Evolutionary conservation across 2,797 vertebrate species (phyloP).

Genomic region (Brachymystax lenok): DNA sequence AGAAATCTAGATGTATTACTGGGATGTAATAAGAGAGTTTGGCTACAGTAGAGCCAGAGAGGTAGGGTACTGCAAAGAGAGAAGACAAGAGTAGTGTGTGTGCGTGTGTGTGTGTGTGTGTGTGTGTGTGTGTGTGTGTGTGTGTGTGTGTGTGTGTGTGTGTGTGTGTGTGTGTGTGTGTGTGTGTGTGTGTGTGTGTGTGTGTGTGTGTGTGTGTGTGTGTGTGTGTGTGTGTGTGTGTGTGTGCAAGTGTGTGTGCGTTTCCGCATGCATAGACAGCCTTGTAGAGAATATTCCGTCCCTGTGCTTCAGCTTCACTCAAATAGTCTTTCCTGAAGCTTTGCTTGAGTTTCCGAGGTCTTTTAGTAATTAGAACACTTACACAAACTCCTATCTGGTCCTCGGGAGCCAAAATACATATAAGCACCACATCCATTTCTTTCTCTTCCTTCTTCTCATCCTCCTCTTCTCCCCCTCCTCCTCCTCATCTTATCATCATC

Average conservation of each 20-base stretch:
- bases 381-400: conserved; percentile 28
- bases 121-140: no score
- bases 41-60: conserved; percentile 35
- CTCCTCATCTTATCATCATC: no score
- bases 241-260: no score
- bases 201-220: no score
- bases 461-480: conserved; percentile 14
- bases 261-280: background rate
- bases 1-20: conserved; percentile 79
- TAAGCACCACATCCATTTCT: conserved; percentile 61
- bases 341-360: background rate
- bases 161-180: no score
- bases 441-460: conserved; percentile 58
- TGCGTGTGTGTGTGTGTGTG: no score
- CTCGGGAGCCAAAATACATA: conserved; percentile 53
- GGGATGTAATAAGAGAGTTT: conserved; percentile 71
- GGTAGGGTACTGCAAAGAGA: conserved; percentile 31
- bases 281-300: background rate
- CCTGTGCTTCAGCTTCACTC: background rate
- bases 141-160: no score
- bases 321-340: background rate
- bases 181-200: no score
- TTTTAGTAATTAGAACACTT: conserved; percentile 29
- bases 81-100: background rate
- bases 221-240: no score